Conservation (phyloP, 2,888 invertebrate species). For the Yponomeuta cagnagella region DNA sequence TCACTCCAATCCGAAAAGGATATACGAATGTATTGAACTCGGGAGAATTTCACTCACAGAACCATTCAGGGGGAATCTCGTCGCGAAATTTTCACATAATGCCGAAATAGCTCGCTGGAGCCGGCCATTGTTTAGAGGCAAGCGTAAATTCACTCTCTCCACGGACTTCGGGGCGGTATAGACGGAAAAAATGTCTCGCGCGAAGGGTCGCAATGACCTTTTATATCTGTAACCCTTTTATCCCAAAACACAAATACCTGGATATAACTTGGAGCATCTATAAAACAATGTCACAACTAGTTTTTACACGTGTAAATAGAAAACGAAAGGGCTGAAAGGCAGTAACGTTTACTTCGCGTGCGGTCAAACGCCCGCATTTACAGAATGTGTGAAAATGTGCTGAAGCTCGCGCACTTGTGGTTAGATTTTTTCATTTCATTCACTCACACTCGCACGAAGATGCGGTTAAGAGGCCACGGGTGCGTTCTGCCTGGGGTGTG, state of each 20-base stretch:
- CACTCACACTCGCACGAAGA: too few relatives aligned
- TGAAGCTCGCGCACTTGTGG: too few relatives aligned
- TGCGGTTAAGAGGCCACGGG: too few relatives aligned
- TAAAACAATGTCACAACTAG: too few relatives aligned
- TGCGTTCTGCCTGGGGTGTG: too few relatives aligned
- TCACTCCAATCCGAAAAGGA: slow-evolving; percentile 66
- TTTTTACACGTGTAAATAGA: background rate
- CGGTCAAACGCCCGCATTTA: too few relatives aligned
- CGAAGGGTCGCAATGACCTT: background rate
- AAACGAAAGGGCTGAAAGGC: too few relatives aligned
- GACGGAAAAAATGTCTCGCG: slow-evolving; percentile 10
- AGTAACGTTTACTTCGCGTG: too few relatives aligned
- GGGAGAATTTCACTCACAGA: slow-evolving; percentile 56
- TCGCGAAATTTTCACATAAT: slow-evolving; percentile 46
- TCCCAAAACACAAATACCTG: slow-evolving; percentile 11
- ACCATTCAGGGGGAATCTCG: slow-evolving; percentile 42
- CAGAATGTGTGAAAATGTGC: too few relatives aligned
- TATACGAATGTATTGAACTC: slow-evolving; percentile 66
- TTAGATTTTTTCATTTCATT: too few relatives aligned
- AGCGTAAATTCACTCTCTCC: slow-evolving; percentile 33
- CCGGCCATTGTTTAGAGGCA: slow-evolving; percentile 44
- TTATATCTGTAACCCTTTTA: slow-evolving; percentile 15
- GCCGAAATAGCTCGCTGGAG: slow-evolving; percentile 31
- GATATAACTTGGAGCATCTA: slow-evolving; percentile 5
- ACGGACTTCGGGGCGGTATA: slow-evolving; percentile 13